phyloP scores from a whole-genome alignment of 2,113 vertebrate genomes.

The Podarcis cretensis region DNA sequence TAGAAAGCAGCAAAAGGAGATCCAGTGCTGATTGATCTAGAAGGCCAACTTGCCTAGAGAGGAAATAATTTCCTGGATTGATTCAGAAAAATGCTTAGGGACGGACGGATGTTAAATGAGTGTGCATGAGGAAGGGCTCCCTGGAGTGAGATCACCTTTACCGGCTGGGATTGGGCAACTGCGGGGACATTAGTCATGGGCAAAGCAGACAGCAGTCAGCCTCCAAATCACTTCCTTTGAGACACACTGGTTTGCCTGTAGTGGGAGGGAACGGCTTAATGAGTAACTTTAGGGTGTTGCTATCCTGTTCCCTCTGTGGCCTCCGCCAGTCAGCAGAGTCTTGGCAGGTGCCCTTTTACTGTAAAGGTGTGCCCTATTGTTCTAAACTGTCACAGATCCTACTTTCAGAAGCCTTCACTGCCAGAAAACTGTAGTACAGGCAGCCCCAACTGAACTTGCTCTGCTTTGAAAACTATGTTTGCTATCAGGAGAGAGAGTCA shows the following conservation, averaged over 20 bases:
- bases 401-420: too few relatives aligned
- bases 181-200: not conserved
- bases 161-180: not conserved
- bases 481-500: too few relatives aligned
- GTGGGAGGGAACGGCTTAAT: not conserved
- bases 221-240: not conserved
- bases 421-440: too few relatives aligned
- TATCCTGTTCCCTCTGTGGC: not conserved
- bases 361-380: not conserved
- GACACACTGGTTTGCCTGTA: not conserved
- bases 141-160: not conserved
- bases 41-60: slow-evolving; percentile 16
- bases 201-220: not conserved
- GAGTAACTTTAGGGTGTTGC: not conserved
- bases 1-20: not conserved
- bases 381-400: not conserved
- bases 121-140: not conserved
- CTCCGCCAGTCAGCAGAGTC: not conserved
- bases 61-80: slow-evolving; percentile 1
- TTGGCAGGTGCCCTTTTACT: not conserved
- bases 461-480: not conserved
- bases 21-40: not conserved
- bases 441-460: not conserved
- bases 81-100: slow-evolving; percentile 40
- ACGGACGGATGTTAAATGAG: slow-evolving; percentile 7